Base-by-base conservation (phyloP, 2,888 invertebrate species). In the Xylophagus ater region DNA sequence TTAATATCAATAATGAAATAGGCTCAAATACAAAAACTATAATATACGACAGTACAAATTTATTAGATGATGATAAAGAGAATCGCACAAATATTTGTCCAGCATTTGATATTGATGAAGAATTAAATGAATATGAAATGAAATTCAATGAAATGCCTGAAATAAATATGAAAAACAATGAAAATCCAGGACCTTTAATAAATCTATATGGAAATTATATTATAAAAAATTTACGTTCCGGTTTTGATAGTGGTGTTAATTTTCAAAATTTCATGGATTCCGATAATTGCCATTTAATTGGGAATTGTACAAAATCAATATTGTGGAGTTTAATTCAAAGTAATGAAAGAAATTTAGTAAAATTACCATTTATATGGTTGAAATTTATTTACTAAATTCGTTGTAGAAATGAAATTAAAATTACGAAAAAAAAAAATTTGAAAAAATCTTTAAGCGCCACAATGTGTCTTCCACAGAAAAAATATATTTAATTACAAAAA, bases 251-350 rank as follows among this genome's bases (percentile, higher is more conserved):
- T 3, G 42, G 45, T 14, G 41, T 45, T 10, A 43, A 46, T 19
- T 50, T 59, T 59, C 51, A 59, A n/a, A 53, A 50, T 37, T 51
- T 57, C 10, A 59, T 56, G 33, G 55, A 59, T 8, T 51, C 56
- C 23, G 59, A 59, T 19, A 29, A 33, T 13, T 47, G 42, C 34
- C 40, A 30, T 29, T 47, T 42, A 28, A 37, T 42, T 7, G 39
- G 37, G 28, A 53, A 52, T 41, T 52, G 49, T 28, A 50, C 49
- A 31, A 48, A 46, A 10, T 40, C 53, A 3, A 34, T 51, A 18
- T 49, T 59, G 45, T 60, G 59, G 59, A 52, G 56, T 44, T 36
- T 56, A 18, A 32, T 60, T 10, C 47, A 47, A 36, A 53, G 57
- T 42, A 51, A 49, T 21, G 49, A 55, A 25, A 52, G 54, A 40